A percentile compares a stretch with the other conserved stretches of the same genome.
Evolutionary conservation across 2,888 invertebrate genomes (phyloP).

Genomic region (Sphaerophoria rueppellii): DNA sequence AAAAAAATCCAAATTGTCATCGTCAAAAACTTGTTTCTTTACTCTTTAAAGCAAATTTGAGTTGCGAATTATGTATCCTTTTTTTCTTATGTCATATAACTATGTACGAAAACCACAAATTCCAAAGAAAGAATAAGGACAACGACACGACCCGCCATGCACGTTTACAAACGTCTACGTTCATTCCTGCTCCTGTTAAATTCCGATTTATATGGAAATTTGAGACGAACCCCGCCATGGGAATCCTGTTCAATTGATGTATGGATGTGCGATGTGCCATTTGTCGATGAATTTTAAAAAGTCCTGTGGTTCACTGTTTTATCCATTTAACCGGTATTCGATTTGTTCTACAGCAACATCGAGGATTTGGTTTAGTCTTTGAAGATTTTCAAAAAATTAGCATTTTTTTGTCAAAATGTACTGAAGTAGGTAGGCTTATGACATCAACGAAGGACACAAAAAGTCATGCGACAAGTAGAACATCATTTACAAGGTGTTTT

Average conservation of each 20-base stretch:
- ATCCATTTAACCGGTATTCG: conserved; percentile 53
- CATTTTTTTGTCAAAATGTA: conserved; percentile 31
- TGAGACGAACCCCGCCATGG: conserved; percentile 59
- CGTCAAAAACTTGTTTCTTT: conserved; percentile 8
- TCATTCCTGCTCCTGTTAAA: conserved; percentile 38
- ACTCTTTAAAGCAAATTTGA: conserved; percentile 48
- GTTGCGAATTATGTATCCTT: conserved; percentile 58
- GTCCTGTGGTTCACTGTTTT: conserved; percentile 62
- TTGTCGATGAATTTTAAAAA: conserved; percentile 69
- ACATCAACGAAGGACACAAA: neutral
- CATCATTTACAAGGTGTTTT: conserved; percentile 66
- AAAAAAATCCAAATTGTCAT: neutral
- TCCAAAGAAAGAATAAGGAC: conserved; percentile 14
- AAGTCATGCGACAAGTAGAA: conserved; percentile 34
- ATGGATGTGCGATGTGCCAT: conserved; percentile 45
- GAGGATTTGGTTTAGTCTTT: conserved; percentile 18
- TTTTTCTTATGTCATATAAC: conserved; percentile 20
- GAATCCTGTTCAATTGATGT: conserved; percentile 67
- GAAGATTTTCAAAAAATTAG: conserved; percentile 51
- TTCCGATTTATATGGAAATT: conserved; percentile 73
- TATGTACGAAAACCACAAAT: conserved; percentile 33
- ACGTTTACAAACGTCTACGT: conserved; percentile 6
- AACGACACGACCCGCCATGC: neutral
- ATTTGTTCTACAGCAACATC: conserved; percentile 36
- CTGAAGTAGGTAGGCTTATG: too few species aligned